Conservation (phyloP, 2,113 vertebrate genomes). For the Catharus minimus region DNA sequence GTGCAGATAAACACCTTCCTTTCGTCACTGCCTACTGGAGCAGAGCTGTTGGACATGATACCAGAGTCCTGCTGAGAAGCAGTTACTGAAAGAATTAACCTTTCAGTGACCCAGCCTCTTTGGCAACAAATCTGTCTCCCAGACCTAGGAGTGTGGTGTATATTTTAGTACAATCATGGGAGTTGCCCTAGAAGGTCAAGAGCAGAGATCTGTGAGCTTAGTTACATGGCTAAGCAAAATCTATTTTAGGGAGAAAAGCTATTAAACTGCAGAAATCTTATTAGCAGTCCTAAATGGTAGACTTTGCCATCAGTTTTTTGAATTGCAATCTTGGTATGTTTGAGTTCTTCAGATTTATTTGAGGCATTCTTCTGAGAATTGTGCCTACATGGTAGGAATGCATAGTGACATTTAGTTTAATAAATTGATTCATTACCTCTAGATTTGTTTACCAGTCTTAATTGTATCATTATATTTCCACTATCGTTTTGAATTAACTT, state of each 20-base stretch:
- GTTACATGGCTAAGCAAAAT: not conserved
- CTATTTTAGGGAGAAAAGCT: conserved; percentile 12
- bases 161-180: not conserved
- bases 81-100: not conserved
- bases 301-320: not conserved
- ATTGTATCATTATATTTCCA: conserved; percentile 21
- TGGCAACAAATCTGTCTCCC: not conserved
- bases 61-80: not conserved
- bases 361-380: conserved; percentile 16
- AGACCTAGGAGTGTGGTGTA: not conserved
- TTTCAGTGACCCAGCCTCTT: not conserved
- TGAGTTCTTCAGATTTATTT: not conserved
- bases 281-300: not conserved
- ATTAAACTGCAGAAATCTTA: conserved; percentile 20
- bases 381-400: not conserved
- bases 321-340: not conserved
- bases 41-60: not conserved
- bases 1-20: not conserved
- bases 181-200: not conserved
- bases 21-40: not conserved
- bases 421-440: conserved; percentile 21
- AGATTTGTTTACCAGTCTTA: conserved; percentile 26
- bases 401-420: conserved; percentile 20
- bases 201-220: not conserved
- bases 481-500: not conserved